Base-by-base conservation (phyloP, 2,797 vertebrate species). In the Tympanoctomys barrerae region DNA sequence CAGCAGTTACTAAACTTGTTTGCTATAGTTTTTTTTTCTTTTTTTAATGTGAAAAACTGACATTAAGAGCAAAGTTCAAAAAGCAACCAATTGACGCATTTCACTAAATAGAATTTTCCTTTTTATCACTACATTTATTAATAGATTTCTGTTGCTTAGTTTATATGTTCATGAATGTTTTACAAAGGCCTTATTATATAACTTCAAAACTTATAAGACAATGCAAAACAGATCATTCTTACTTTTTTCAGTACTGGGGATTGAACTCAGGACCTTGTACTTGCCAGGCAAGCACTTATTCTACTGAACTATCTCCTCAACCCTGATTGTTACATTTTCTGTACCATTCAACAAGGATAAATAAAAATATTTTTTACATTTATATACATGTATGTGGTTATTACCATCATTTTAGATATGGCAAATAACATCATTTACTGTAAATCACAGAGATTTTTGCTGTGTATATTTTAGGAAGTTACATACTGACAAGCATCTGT, bases 271-370 rank as follows among this genome's bases (percentile, higher is more conserved):
- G 42, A 42, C 42, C 42, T 42, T 42, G 42, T 42, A 42, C 5
- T 42, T 42, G 42, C 42, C 42, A 42, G 42, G 42, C 42, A 42
- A 42, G 42, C 42, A 42, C 3, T 42, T 42, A 6, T 42, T 42
- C 42, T 42, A 42, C 42, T 42, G 42, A 42, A 42, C 42, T 42
- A 42, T 42, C 42, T 42, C 42, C 4, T 42, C 42, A 42, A 42
- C 42, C 42, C 42, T 42, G 3, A 42, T 42, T 42, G 42, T 42
- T 42, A 36, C 5, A 46, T 46, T 62, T 49, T 59, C 18, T 89
- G 66, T 87, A 4, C n/a, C 22, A 64, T 66, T 95, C n/a, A 91
- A 26, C 2, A 77, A 87, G 22, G 24, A 77, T 89, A 89, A 88
- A 77, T 88, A 14, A 81, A 57, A 31, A 26, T n/a, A 13, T 52